Conservation (phyloP, 2,113 vertebrate genomes). For the Mystacornis crossleyi region DNA sequence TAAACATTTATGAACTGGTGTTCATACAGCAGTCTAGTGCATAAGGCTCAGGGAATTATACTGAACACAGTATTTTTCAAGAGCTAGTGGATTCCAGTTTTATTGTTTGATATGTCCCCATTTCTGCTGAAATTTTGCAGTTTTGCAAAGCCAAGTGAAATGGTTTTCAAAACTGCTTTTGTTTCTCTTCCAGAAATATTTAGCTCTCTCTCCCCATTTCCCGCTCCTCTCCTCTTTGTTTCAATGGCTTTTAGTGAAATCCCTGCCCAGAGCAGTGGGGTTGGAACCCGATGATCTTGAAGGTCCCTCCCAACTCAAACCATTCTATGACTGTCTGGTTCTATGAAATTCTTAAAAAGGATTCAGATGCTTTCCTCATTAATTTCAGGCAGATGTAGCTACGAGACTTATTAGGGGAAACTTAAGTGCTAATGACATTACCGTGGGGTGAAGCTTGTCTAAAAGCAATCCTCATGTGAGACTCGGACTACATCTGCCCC, state of each 20-base stretch:
- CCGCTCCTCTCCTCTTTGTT: neutral
- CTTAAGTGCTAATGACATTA: neutral
- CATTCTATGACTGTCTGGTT: neutral
- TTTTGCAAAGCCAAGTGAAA: neutral
- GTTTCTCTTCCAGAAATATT: neutral
- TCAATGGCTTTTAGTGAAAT: neutral
- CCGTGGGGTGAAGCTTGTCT: neutral
- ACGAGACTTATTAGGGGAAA: neutral
- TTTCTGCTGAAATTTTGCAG: neutral
- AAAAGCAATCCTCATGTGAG: neutral
- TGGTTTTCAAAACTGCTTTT: neutral
- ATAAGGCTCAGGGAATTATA: neutral
- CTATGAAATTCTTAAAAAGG: neutral
- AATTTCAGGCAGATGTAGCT: neutral
- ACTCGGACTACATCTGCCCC: neutral
- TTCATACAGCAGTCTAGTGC: neutral
- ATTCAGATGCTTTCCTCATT: neutral
- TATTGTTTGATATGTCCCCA: neutral
- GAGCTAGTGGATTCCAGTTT: neutral
- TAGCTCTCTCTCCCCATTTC: neutral
- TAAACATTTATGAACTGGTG: neutral
- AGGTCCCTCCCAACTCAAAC: neutral
- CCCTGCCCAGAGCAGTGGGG: fast-evolving
- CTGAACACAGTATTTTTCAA: neutral
- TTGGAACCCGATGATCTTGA: neutral